phyloP scores from a whole-genome alignment of 1,140 invertebrate genomes.

The Drosophila grimshawi region DNA sequence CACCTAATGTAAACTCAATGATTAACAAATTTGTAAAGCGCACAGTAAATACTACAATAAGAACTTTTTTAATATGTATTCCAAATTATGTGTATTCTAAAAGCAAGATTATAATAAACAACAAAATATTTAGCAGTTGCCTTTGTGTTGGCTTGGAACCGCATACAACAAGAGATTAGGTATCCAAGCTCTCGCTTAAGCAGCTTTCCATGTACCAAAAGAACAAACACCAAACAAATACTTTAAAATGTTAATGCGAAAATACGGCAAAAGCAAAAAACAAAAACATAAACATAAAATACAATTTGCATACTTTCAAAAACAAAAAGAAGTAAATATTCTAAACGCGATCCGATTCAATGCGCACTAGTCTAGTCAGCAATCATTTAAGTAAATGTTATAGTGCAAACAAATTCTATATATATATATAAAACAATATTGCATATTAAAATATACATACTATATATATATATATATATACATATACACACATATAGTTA shows the following conservation, averaged over 20 bases:
- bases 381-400: slow-evolving; percentile 75
- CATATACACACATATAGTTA: slow-evolving; percentile 37
- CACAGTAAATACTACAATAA: slow-evolving; percentile 46
- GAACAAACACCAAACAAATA: slow-evolving; percentile 40
- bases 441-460: slow-evolving; percentile 54
- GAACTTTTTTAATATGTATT: slow-evolving; percentile 33
- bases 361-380: slow-evolving; percentile 78
- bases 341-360: slow-evolving; percentile 69
- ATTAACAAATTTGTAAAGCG: slow-evolving; percentile 64
- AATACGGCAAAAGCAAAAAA: background rate
- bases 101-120: slow-evolving; percentile 42
- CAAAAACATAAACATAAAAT: background rate
- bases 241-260: slow-evolving; percentile 19
- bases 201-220: slow-evolving; percentile 36
- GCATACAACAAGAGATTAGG: slow-evolving; percentile 1
- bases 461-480: slow-evolving; percentile 47
- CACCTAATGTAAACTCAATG: slow-evolving; percentile 1
- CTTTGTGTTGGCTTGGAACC: slow-evolving; percentile 20
- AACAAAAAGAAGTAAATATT: slow-evolving; percentile 36
- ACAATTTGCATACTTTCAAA: slow-evolving; percentile 54
- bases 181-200: slow-evolving; percentile 15
- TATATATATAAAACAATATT: slow-evolving; percentile 48
- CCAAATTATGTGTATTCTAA: slow-evolving; percentile 43
- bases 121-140: slow-evolving; percentile 32
- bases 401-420: slow-evolving; percentile 60